Base-by-base conservation (phyloP, 1,140 invertebrate genomes). In the Hylyphantes graminicola region DNA sequence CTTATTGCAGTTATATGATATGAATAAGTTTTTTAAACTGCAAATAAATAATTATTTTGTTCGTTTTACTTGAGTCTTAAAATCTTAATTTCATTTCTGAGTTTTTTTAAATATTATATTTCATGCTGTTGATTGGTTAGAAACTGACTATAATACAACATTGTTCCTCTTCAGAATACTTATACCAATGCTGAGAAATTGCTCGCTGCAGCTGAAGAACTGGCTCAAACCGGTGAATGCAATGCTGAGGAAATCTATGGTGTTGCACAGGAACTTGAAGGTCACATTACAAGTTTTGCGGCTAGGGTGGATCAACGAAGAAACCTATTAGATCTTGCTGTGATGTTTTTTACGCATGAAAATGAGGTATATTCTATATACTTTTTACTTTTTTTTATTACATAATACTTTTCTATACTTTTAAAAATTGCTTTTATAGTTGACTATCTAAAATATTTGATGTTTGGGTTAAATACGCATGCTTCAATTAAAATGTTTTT, bases 121-220 rank as follows among this genome's bases (percentile, higher is more conserved):
- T 35, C 35, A 35, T 35, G 35, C 35, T 35, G 35, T 35, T 35
- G 35, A 35, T 35, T 35, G 5, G 35, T 5, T 35, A 35, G 35
- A n/a, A n/a, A 61, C 17, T 2, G 6, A 61, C 57, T 3, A 17
- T 61, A 17, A 61, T 61, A 15, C 51, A 35, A 51, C n/a, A 70
- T 67, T 54, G 0, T 61, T 64, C 15, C 21, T 72, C 7, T 92
- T 35, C 91, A 99, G 94, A 99, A 99, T 89, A 99, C 98, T 0
- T 98, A 99, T 88, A 98, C 96, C 48, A 99, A 99, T 91, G 97
- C 98, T 2, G 97, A 99, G 87, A 99, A 99, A 90, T 91, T 99
- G 19, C 90, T 99, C 35, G 94, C 95, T 0, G 97, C 97, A 0
- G 97, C 97, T 0, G 96, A 98, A 88, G 97, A 99, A 89, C 90